A percentile compares a stretch with the other conserved stretches of the same genome.
phyloP scores from a whole-genome alignment of 23 tunicate species.

The Ascidia mentula region DNA sequence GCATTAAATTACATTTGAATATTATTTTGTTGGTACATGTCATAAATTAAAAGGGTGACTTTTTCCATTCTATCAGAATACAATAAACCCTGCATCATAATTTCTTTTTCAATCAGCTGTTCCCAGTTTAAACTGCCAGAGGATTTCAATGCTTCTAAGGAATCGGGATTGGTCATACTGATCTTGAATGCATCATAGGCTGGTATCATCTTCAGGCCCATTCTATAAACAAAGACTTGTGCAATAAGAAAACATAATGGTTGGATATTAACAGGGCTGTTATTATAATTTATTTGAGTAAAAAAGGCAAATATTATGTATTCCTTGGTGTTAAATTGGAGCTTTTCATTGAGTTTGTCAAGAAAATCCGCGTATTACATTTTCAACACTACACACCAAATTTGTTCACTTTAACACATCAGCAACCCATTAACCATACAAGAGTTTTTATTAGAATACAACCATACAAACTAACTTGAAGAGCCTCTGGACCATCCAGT shows the following conservation, averaged over 20 bases:
- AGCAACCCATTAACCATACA: too few species aligned
- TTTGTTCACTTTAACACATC: too few species aligned
- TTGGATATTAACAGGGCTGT: too few species aligned
- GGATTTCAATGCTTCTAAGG: not conserved
- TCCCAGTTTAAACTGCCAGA: not conserved
- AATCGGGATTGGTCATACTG: slow-evolving; percentile 5
- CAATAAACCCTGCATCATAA: slow-evolving; percentile 8
- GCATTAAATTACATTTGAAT: slow-evolving; percentile 17
- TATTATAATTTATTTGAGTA: too few species aligned
- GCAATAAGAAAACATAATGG: too few species aligned
- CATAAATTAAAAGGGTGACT: slow-evolving; percentile 15
- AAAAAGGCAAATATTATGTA: too few species aligned
- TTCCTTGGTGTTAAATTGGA: too few species aligned
- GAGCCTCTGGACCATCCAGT: slow-evolving; percentile 72
- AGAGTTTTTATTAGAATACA: not conserved
- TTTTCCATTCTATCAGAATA: slow-evolving; percentile 14
- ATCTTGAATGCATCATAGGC: slow-evolving; percentile 24
- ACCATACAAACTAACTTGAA: slow-evolving; percentile 36
- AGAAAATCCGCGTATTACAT: too few species aligned
- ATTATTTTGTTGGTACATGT: slow-evolving; percentile 4
- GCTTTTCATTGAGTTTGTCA: too few species aligned
- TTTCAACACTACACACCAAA: too few species aligned
- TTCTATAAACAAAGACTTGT: too few species aligned
- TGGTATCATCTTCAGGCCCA: slow-evolving; percentile 71
- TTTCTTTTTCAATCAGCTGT: slow-evolving; percentile 3